Evolutionary conservation across 2,888 invertebrate genomes (phyloP), one percentile per base, ranked within the genome.

Genomic region (Caradrina clavipalpis): DNA sequence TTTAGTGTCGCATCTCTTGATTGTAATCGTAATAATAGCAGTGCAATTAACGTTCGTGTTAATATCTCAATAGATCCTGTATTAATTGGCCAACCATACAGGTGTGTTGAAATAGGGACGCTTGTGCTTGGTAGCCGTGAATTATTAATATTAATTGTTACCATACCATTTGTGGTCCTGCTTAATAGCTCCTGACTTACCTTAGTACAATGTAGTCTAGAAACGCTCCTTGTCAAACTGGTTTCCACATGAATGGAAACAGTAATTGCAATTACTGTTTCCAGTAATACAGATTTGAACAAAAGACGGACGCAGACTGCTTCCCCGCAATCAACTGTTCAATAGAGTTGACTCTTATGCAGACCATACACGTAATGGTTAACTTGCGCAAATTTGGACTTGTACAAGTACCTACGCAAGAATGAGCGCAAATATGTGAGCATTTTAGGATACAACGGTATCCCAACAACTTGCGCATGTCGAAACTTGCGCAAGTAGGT

Each of bases 21-120:
- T 82, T 76, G 60, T 84, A 74, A 82, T 84, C 80, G 53, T 70
- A 64, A 79, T 82, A 84, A 82, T 82, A 49, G 73, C 57, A 31
- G 63, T 55, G 72, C 79, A 79, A 82, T 82, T 82, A 82, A 50
- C 68, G 61, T 72, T 69, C 19, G 60, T 72, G 68, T 82, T 81
- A 82, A 84, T 79, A 70, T 74, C 73, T 69, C 69, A 74, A 84
- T 79, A 74, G 76, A 76, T 84, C 55, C 55, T 42, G 39, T 61
- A 74, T 79, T 82, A 82, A 82, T 82, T 84, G 54, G 67, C 26
- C 51, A 45, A 70, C 58, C 72, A 69, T 79, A 60, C 76, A 76
- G 84, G 82, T 76, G 73, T 66, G 72, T 58, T 77, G 78, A 81
- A 71, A 72, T 68, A 70, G 69, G 54, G 59, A 64, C 61, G 55